phyloP scores from a whole-genome alignment of 1,140 invertebrate species.

The Lepidotrigona ventralis region DNA sequence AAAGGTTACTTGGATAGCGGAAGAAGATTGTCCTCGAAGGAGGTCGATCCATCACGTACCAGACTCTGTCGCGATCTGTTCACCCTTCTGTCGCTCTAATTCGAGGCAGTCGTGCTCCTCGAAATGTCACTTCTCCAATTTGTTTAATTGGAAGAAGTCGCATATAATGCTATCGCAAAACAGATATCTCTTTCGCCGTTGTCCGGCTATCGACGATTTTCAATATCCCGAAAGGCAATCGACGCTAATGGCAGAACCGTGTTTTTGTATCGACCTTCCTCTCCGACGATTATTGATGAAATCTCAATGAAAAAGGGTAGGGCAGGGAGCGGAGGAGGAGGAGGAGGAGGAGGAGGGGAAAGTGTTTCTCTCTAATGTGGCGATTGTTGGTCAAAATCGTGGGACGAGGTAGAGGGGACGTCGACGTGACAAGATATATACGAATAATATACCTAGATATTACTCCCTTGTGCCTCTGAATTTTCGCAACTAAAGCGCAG shows the following conservation, averaged over 20 bases:
- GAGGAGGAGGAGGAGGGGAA: neutral
- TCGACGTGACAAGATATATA: constrained; percentile 34
- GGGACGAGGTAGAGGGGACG: neutral
- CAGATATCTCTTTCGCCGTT: neutral
- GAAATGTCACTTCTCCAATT: no score
- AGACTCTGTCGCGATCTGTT: no score
- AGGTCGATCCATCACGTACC: no score
- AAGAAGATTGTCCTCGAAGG: neutral
- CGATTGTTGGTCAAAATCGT: constrained; percentile 58
- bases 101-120: no score
- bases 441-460: constrained; percentile 44
- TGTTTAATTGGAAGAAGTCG: no score
- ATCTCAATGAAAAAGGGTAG: neutral
- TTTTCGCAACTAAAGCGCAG: constrained; percentile 76
- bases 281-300: constrained; percentile 42
- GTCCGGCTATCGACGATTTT: neutral
- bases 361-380: constrained; percentile 49
- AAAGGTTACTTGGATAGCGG: constrained; percentile 5
- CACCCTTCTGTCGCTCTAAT: no score
- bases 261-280: constrained; percentile 49
- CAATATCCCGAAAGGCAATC: neutral
- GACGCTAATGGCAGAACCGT: no score
- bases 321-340: neutral
- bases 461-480: constrained; percentile 65
- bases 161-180: no score